These are phyloP conservation scores for Agrochola litura DNA, from an alignment of 2,888 invertebrate species.

Conservation along the genomic window DNA sequence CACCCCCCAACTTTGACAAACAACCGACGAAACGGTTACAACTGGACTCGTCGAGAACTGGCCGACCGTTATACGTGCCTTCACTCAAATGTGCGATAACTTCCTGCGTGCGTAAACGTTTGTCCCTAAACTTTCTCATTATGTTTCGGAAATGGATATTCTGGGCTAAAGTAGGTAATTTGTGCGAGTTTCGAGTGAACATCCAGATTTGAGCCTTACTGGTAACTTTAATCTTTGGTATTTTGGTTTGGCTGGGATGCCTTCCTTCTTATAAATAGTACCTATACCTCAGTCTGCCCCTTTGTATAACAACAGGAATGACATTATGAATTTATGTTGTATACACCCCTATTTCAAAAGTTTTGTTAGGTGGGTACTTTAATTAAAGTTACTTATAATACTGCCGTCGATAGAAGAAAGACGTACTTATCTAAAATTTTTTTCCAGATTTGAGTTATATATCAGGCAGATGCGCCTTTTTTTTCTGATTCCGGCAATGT, in stretches of 20 bases:
- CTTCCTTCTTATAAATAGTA: not conserved
- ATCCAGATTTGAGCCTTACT: not conserved
- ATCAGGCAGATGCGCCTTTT: no score
- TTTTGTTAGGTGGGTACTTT: not conserved
- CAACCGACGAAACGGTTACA: constrained; percentile 34
- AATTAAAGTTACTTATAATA: no score
- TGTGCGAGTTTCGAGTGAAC: not conserved
- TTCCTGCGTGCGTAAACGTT: constrained; percentile 34
- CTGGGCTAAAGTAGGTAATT: not conserved
- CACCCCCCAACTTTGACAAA: constrained; percentile 50
- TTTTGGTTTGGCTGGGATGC: not conserved
- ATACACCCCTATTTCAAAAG: not conserved
- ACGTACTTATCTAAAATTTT: no score
- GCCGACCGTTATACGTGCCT: constrained; percentile 29
- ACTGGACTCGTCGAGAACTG: not conserved
- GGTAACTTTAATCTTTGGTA: no score
- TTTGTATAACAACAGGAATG: not conserved
- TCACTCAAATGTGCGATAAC: constrained; percentile 35
- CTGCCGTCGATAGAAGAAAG: no score
- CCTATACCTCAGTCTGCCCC: not conserved
- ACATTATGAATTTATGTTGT: not conserved
- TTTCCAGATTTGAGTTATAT: no score
- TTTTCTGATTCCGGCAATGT: no score
- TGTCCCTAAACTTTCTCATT: constrained; percentile 29
- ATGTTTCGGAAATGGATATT: not conserved